Evolutionary conservation across 2,113 vertebrate species (phyloP).

Genomic region (Trichechus manatus): DNA sequence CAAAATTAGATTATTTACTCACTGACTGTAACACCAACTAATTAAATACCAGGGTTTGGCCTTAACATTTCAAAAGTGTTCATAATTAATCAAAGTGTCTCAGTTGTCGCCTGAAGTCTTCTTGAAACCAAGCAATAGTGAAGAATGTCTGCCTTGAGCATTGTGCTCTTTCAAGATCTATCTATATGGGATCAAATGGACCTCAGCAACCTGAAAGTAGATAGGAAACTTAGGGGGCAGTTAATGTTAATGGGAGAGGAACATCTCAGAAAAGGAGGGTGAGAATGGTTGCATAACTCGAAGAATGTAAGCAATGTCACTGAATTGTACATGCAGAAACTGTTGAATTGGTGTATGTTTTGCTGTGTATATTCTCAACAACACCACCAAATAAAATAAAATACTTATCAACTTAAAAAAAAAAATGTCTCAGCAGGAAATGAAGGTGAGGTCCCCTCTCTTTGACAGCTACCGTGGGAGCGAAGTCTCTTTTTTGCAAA

Average conservation of each 20-base stretch:
- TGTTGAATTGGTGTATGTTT: neutral
- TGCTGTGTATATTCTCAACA: neutral
- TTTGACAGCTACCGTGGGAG: neutral
- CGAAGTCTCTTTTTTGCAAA: neutral
- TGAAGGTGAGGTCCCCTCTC: neutral
- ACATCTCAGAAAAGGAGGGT: neutral
- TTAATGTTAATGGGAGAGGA: neutral
- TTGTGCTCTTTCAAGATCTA: neutral
- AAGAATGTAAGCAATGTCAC: neutral
- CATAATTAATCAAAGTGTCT: neutral
- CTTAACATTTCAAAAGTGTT: neutral
- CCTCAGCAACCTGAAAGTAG: neutral
- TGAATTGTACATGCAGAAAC: neutral
- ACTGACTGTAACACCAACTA: neutral
- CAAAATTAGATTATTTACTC: neutral
- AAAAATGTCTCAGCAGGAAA: neutral
- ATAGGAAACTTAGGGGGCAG: neutral
- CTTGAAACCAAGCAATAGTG: neutral
- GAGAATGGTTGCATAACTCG: neutral
- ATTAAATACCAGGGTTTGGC: neutral
- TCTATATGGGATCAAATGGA: neutral
- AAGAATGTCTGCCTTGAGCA: neutral
- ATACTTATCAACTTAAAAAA: too few relatives aligned
- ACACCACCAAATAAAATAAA: neutral
- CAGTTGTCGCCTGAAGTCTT: neutral